phyloP scores from a whole-genome alignment of 2,888 invertebrate species.

The Drosophila affinis region DNA sequence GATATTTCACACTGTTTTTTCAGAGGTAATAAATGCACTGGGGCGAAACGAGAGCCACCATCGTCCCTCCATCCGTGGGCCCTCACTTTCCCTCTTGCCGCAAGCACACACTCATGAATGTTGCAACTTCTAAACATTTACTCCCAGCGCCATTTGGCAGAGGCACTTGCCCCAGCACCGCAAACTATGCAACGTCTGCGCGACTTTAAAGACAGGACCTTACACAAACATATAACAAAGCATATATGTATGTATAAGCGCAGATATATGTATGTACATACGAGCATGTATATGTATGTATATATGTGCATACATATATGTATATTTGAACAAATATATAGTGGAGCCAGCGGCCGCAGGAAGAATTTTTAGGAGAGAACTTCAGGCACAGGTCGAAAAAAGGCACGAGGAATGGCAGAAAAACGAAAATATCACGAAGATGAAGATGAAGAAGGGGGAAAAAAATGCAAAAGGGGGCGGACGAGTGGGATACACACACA shows the following conservation, averaged over 20 bases:
- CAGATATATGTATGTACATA: background rate
- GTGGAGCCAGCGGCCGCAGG: slow-evolving; percentile 37
- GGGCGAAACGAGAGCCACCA: no score
- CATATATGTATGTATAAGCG: background rate
- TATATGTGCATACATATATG: background rate
- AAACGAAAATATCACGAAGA: slow-evolving; percentile 41
- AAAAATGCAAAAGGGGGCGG: background rate
- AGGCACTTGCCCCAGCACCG: background rate
- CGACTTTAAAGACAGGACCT: slow-evolving; percentile 4
- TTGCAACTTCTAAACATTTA: slow-evolving; percentile 40
- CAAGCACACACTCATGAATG: slow-evolving; percentile 10
- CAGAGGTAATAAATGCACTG: no score
- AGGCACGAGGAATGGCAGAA: slow-evolving; percentile 27
- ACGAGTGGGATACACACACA: no score
- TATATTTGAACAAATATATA: slow-evolving; percentile 30
- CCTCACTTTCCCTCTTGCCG: background rate
- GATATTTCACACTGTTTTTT: no score
- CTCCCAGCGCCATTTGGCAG: slow-evolving; percentile 6
- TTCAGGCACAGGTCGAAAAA: slow-evolving; percentile 21
- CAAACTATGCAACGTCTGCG: background rate
- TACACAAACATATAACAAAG: no score
- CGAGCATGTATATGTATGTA: background rate
- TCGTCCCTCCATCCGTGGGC: background rate
- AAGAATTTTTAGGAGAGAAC: slow-evolving; percentile 31
- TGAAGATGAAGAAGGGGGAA: slow-evolving; percentile 22